Percentiles rank a stretch among this genome's conserved stretches.
Conservation (phyloP, 2,113 vertebrate species). For the Perognathus longimembris region DNA sequence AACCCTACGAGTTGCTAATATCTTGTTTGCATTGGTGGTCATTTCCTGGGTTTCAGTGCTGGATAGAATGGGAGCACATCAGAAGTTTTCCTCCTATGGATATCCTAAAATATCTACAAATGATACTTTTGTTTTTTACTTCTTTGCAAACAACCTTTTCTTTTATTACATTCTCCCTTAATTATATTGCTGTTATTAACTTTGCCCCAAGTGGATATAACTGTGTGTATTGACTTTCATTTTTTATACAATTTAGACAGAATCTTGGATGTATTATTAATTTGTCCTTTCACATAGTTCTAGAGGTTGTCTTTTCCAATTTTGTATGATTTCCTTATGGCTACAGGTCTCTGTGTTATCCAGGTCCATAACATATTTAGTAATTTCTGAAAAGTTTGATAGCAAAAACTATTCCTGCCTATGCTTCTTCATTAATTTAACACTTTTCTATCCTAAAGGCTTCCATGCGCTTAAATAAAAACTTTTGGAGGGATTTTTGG, state of each 20-base stretch:
- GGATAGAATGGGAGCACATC: neutral
- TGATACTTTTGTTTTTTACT: constrained; percentile 4
- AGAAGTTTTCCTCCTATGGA: constrained; percentile 1
- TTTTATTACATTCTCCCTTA: constrained; percentile 67
- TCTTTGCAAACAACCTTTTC: constrained; percentile 52
- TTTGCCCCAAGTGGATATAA: constrained; percentile 47
- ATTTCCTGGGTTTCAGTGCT: neutral
- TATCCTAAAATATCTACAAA: constrained; percentile 22
- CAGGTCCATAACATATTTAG: neutral
- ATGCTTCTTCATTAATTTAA: constrained; percentile 11
- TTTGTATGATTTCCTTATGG: constrained; percentile 42
- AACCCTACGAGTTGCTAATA: neutral
- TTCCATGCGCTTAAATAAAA: constrained; percentile 2
- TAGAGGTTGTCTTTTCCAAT: constrained; percentile 55
- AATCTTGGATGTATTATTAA: constrained; percentile 48
- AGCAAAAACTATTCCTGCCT: neutral
- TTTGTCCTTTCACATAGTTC: constrained; percentile 54
- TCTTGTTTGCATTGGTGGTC: neutral
- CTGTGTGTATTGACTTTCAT: constrained; percentile 38
- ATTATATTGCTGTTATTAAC: constrained; percentile 69
- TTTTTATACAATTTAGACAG: constrained; percentile 52
- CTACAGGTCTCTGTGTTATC: constrained; percentile 39
- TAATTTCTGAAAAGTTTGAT: constrained; percentile 16
- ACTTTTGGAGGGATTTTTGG: neutral
- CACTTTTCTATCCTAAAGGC: neutral